Percentiles rank a stretch among this genome's conserved stretches.
phyloP scores from a whole-genome alignment of 64 coral and sea anemone genomes.

The Montipora efflorescens region DNA sequence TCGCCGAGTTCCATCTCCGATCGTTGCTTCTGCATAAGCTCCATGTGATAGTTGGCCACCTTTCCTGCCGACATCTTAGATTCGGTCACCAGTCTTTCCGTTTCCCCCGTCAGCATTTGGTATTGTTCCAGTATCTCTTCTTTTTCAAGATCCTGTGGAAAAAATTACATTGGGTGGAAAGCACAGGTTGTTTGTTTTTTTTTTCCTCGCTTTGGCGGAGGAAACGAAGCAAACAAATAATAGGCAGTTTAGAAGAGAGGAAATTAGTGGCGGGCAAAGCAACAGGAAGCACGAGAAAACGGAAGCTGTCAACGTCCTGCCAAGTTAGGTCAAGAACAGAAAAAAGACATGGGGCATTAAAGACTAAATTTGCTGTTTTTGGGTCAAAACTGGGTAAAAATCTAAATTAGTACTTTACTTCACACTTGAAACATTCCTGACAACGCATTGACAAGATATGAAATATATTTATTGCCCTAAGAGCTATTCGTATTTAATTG shows the following conservation, averaged over 20 bases:
- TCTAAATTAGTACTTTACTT: too few relatives aligned
- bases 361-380: too few relatives aligned
- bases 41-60: constrained; percentile 79
- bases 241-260: too few relatives aligned
- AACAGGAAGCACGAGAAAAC: neutral
- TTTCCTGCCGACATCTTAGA: constrained; percentile 83
- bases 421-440: too few relatives aligned
- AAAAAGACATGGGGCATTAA: too few relatives aligned
- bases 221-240: neutral
- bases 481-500: too few relatives aligned
- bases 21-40: constrained; percentile 81
- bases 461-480: too few relatives aligned
- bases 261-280: too few relatives aligned
- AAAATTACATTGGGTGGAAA: neutral
- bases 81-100: constrained; percentile 84
- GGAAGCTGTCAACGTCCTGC: neutral
- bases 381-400: too few relatives aligned
- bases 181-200: neutral
- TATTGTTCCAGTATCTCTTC: constrained; percentile 96
- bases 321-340: too few relatives aligned
- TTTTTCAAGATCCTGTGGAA: constrained; percentile 91
- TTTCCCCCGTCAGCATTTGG: constrained; percentile 81
- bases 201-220: neutral
- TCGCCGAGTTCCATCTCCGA: constrained; percentile 78
- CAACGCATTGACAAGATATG: too few relatives aligned